phyloP scores from a whole-genome alignment of 2,797 vertebrate genomes.

The Nannoperca obscura region DNA sequence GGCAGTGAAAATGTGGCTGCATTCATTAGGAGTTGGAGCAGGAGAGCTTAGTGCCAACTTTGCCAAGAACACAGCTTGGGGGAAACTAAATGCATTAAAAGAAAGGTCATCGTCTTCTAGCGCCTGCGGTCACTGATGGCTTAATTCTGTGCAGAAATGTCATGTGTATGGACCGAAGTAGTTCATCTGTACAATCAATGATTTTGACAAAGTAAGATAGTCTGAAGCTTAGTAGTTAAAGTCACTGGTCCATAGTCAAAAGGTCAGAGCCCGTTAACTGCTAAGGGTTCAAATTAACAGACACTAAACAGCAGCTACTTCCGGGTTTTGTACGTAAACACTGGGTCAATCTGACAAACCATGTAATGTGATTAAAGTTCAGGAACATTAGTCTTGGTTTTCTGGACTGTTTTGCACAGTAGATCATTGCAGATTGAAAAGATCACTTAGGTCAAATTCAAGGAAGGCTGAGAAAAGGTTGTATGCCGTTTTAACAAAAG shows the following conservation, averaged over 20 bases:
- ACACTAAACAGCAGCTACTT: constrained; percentile 29
- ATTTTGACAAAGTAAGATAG: constrained; percentile 17
- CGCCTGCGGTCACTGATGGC: constrained; percentile 19
- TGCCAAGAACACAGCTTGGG: constrained; percentile 33
- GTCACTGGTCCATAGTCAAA: not conserved
- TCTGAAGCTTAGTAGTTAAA: not conserved
- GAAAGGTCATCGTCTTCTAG: constrained; percentile 23
- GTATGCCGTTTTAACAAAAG: not conserved
- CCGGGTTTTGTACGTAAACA: constrained; percentile 48
- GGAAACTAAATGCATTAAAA: constrained; percentile 27
- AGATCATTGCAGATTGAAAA: not conserved
- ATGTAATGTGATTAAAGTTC: constrained; percentile 15
- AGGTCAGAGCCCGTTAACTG: constrained; percentile 2
- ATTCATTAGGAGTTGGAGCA: constrained; percentile 46
- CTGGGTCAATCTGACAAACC: not conserved
- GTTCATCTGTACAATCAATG: constrained; percentile 5
- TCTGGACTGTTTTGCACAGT: not conserved
- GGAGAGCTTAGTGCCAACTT: constrained; percentile 35
- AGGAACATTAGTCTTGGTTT: constrained; percentile 13
- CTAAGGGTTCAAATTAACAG: constrained; percentile 1
- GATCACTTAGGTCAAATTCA: not conserved
- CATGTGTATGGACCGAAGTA: not conserved
- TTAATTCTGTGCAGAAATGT: constrained; percentile 29
- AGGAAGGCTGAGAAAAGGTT: not conserved
- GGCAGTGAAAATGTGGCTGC: constrained; percentile 51